These are phyloP conservation scores for Tethya wilhelma DNA, from an alignment of 37 sponge, comb jelly and placozoan genomes.

Conservation along the genomic window DNA sequence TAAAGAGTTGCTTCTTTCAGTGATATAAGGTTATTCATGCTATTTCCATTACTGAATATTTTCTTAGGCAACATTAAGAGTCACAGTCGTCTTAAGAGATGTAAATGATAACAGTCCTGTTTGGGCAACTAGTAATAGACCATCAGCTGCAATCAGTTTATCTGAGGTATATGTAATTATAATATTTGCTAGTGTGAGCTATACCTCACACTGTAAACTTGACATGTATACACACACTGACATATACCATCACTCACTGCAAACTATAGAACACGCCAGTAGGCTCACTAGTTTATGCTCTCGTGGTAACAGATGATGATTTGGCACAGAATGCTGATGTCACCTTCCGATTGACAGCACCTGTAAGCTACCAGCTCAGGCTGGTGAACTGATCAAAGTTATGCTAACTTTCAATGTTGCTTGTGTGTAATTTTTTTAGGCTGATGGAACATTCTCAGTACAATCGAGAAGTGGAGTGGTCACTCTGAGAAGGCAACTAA, in stretches of 20 bases:
- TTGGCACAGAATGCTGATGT: background rate
- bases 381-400: background rate
- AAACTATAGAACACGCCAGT: background rate
- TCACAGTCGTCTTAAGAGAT: constrained; percentile 5
- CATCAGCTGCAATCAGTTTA: background rate
- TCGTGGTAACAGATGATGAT: constrained; percentile 10
- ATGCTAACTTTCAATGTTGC: background rate
- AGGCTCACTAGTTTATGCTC: background rate
- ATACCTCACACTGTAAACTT: background rate
- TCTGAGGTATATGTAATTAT: no score
- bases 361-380: background rate
- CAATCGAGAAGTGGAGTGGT: background rate
- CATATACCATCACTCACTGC: background rate
- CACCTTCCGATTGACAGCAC: background rate
- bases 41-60: background rate
- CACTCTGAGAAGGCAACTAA: background rate
- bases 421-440: background rate
- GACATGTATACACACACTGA: background rate
- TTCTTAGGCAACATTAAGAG: background rate
- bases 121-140: background rate
- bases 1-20: background rate
- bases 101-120: constrained; percentile 12
- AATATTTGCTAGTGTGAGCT: no score
- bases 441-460: constrained; percentile 10
- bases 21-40: background rate